Base-by-base conservation (phyloP, 2,888 invertebrate species). In the Electrophaes corylata region DNA sequence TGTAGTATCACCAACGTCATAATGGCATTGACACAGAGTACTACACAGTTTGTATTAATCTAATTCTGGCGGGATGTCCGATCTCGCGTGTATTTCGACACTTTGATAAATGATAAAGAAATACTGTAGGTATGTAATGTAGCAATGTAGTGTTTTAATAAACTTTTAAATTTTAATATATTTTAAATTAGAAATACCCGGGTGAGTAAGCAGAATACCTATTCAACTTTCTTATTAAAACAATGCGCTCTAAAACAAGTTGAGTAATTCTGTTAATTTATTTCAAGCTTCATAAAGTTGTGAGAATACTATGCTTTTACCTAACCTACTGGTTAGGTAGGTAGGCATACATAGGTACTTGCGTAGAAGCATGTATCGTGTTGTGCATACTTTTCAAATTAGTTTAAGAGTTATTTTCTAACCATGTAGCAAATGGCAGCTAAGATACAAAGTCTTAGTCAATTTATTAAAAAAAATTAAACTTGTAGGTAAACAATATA, bases 61-160 rank as follows among this genome's bases (percentile, higher is more conserved):
- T 55, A 55, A 35, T 41, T 60, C 55, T 55, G 46, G 46, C 39
- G 41, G 54, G 55, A 55, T 55, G 47, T 55, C 23, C 40, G 11
- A 16, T 20, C 35, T 11, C 39, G 49, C 20, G 10, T 53, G 14
- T 48, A 50, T 51, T 55, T 60, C 54, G 41, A 54, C 55, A 60
- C 5, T 33, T 40, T 47, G 49, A 37, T 54, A 50, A 41, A 14
- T 23, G 59, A 59, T 59, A 54, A n/a, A 46, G 11, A 35, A 48
- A 45, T 53, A 51, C 4, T 52, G 35, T 35, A 12, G 12, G 14
- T 37, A 18, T 11, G 19, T 23, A 35, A 11, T 37, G 16, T 37
- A 33, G 10, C n/a, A 12, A 19, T 12, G 16, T 29, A 35, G 37
- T 48, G 11, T 54, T 11, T 46, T 19, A 40, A 1, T 8, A 37